Conservation (phyloP, 2,797 vertebrate species). For the Pteropus rufus region DNA sequence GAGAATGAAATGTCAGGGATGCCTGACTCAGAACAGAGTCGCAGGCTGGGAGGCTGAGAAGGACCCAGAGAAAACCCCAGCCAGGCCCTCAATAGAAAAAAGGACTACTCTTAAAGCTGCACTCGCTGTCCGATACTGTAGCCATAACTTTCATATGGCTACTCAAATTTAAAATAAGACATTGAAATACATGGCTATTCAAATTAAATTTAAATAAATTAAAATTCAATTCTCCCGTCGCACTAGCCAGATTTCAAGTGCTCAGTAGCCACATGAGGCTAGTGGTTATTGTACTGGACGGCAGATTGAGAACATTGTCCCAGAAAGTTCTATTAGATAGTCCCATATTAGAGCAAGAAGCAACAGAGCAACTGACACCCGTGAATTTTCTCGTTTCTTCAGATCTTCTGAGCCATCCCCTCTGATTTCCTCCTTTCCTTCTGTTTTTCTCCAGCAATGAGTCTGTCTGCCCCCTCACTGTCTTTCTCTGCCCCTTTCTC, state of each 20-base stretch:
- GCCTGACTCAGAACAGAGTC: neutral
- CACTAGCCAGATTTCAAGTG: neutral
- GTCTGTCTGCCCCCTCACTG: too few relatives aligned
- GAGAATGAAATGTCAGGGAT: neutral
- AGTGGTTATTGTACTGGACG: rapidly evolving
- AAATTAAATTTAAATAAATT: neutral
- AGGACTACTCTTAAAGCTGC: neutral
- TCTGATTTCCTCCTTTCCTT: neutral
- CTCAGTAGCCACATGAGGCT: neutral
- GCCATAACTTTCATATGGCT: neutral
- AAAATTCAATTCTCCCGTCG: neutral
- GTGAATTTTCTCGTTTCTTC: neutral
- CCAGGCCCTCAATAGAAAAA: too few relatives aligned
- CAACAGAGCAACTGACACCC: too few relatives aligned
- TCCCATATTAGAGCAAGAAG: neutral
- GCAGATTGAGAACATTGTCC: neutral
- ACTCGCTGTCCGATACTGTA: rapidly evolving
- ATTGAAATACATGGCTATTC: neutral
- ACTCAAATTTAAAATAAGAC: neutral
- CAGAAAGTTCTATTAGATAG: neutral
- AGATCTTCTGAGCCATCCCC: neutral
- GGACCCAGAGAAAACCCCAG: neutral
- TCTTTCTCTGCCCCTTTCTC: neutral
- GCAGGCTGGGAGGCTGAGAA: rapidly evolving
- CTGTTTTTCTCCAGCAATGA: too few relatives aligned